A percentile compares a stretch with the other conserved stretches of the same genome.
These are phyloP conservation scores for Coelopa pilipes DNA, from an alignment of 2,888 invertebrate genomes.

Conservation along the genomic window DNA sequence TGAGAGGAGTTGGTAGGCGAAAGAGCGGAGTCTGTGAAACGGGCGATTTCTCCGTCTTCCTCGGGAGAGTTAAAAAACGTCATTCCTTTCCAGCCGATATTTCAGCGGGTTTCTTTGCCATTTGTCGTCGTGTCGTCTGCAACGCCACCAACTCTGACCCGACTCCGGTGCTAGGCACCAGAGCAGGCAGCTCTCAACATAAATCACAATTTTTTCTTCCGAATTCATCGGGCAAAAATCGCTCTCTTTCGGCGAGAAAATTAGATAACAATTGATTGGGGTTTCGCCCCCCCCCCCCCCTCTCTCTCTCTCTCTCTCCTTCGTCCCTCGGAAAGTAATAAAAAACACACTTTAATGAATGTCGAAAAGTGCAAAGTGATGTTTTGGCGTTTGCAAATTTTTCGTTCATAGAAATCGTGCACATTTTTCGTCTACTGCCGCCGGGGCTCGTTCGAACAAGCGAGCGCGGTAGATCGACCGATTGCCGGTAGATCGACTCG, in stretches of 20 bases:
- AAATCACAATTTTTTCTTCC: conserved; percentile 1
- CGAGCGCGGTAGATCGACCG: too few relatives aligned
- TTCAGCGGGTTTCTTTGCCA: too few relatives aligned
- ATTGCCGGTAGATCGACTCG: too few relatives aligned
- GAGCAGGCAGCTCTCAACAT: background rate
- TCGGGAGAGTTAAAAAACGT: too few relatives aligned
- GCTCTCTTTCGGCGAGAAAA: background rate
- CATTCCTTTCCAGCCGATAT: too few relatives aligned
- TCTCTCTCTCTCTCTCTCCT: background rate
- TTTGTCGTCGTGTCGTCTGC: too few relatives aligned
- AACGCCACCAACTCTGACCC: too few relatives aligned
- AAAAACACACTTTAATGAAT: background rate
- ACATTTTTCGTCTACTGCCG: background rate
- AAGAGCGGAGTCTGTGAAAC: too few relatives aligned
- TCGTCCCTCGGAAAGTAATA: background rate
- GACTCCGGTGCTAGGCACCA: background rate
- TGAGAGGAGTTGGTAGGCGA: too few relatives aligned
- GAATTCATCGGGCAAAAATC: background rate
- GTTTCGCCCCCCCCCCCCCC: background rate
- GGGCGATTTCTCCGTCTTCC: too few relatives aligned
- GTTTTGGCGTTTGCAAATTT: conserved; percentile 23
- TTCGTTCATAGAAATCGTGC: conserved; percentile 26
- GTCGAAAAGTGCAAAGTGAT: conserved; percentile 34
- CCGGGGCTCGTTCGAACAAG: too few relatives aligned
- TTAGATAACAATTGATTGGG: background rate